Evolutionary conservation across 53 echinoderm and acorn worm genomes (phyloP).

Genomic region (Antedon mediterranea): DNA sequence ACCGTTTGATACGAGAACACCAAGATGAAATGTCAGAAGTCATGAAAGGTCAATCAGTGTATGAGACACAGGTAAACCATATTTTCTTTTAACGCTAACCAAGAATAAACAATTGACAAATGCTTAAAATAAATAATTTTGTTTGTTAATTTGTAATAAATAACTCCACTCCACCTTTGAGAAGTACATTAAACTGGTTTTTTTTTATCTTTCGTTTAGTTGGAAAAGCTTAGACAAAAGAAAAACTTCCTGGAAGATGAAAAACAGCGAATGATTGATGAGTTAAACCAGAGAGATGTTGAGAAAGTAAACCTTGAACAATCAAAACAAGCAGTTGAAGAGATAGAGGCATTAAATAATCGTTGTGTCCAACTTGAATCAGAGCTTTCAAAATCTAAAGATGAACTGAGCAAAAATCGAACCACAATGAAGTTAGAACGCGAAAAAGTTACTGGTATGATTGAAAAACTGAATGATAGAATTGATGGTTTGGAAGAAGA

Average conservation of each 20-base stretch:
- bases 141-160: neutral
- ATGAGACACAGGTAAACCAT: constrained; percentile 48
- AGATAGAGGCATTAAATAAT: neutral
- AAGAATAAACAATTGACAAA: no score
- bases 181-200: constrained; percentile 1
- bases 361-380: neutral
- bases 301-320: neutral
- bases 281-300: constrained; percentile 10
- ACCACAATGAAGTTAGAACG: constrained; percentile 1
- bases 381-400: neutral
- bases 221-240: constrained; percentile 56
- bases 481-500: constrained; percentile 11
- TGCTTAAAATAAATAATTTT: no score
- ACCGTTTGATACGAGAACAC: neutral
- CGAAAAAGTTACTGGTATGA: constrained; percentile 15
- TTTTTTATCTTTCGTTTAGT: constrained; percentile 24
- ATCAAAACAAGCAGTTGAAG: neutral
- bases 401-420: neutral
- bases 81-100: no score
- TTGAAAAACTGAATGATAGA: constrained; percentile 23
- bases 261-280: constrained; percentile 21
- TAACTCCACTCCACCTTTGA: no score
- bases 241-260: constrained; percentile 40
- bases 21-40: constrained; percentile 16
- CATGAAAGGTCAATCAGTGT: constrained; percentile 45